Percentiles rank a stretch among this genome's conserved stretches.
Conservation (phyloP, 2,888 invertebrate genomes). For the Drosophila conformis region DNA sequence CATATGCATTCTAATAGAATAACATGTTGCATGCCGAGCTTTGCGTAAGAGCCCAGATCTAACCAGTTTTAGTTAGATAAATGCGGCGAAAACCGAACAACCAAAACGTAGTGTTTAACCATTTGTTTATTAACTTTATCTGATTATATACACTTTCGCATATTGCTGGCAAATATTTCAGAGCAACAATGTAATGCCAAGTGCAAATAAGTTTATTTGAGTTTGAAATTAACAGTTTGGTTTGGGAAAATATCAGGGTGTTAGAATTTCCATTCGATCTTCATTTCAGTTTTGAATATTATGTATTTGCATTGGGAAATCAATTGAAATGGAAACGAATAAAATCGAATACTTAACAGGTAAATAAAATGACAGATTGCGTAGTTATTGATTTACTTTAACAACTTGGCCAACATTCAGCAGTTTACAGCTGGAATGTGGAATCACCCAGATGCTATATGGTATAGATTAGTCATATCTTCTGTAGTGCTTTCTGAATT, state of each 20-base stretch:
- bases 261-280: constrained; percentile 7
- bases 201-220: constrained; percentile 25
- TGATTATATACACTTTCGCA: constrained; percentile 8
- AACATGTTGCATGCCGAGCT: background rate
- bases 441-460: background rate
- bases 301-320: constrained; percentile 16
- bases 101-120: background rate
- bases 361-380: constrained; percentile 12
- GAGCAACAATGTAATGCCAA: constrained; percentile 4
- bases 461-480: background rate
- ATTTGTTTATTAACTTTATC: background rate
- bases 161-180: constrained; percentile 11
- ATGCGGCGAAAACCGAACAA: background rate
- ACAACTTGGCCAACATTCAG: background rate
- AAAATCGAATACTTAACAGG: constrained; percentile 28
- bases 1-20: background rate
- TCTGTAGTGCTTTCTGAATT: background rate
- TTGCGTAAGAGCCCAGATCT: background rate
- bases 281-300: constrained; percentile 4
- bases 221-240: constrained; percentile 16
- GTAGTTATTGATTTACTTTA: constrained; percentile 8
- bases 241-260: constrained; percentile 7
- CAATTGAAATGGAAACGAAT: constrained; percentile 17
- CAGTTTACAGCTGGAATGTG: background rate
- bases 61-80: background rate